phyloP scores from a whole-genome alignment of 1,140 invertebrate genomes.

The Tyrophagus putrescentiae region DNA sequence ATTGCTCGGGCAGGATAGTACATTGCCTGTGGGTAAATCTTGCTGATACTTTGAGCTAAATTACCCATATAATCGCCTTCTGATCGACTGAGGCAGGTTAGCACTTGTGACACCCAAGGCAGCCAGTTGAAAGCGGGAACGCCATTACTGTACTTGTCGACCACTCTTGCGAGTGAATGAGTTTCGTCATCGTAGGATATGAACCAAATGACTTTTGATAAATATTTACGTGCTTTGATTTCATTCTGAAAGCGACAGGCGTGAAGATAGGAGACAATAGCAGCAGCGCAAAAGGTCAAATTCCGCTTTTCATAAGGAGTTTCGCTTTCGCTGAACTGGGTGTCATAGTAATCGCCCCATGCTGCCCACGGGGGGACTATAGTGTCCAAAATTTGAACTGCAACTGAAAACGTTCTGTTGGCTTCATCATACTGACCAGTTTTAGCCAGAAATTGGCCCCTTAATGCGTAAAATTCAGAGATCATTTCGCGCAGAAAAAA shows the following conservation, averaged over 20 bases:
- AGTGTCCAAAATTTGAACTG: constrained; percentile 80
- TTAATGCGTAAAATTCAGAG: constrained; percentile 86
- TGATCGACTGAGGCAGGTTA: constrained; percentile 75
- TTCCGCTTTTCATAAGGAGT: constrained; percentile 41
- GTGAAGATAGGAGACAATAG: constrained; percentile 84
- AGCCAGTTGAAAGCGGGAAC: constrained; percentile 88
- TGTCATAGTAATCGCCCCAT: constrained; percentile 90
- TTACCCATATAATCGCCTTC: constrained; percentile 80
- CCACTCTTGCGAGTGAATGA: constrained; percentile 56
- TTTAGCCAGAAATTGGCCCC: constrained; percentile 72
- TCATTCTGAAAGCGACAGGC: constrained; percentile 90
- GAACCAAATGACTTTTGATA: constrained; percentile 83
- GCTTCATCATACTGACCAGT: constrained; percentile 73
- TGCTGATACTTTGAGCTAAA: constrained; percentile 69
- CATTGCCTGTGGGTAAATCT: constrained; percentile 88
- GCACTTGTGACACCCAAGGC: constrained; percentile 87
- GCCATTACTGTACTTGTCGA: constrained; percentile 84
- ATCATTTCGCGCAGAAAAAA: constrained; percentile 94
- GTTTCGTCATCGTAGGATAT: constrained; percentile 85
- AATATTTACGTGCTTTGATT: constrained; percentile 82
- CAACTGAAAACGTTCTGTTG: constrained; percentile 85
- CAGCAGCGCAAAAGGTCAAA: constrained; percentile 62
- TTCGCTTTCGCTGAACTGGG: constrained; percentile 51
- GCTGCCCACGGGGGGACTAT: constrained; percentile 86
- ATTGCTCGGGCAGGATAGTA: constrained; percentile 89